phyloP scores from a whole-genome alignment of 1,140 invertebrate species.

The Diuraphis noxia region DNA sequence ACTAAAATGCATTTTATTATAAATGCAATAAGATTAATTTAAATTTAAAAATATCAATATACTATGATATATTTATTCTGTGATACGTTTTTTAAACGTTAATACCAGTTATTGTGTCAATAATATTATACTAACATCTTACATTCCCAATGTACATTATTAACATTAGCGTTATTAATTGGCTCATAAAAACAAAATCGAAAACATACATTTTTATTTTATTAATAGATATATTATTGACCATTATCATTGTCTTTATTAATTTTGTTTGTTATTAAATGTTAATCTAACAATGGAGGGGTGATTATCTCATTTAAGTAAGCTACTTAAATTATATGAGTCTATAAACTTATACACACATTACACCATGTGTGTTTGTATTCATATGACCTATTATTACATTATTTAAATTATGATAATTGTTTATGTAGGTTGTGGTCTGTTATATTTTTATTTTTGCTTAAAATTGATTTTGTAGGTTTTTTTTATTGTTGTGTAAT shows the following conservation, averaged over 20 bases:
- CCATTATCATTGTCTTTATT: background rate
- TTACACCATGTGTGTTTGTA: background rate
- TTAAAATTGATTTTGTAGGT: conserved; percentile 25
- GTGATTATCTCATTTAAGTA: conserved; percentile 26
- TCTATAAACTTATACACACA: background rate
- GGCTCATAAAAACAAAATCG: background rate
- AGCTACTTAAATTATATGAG: background rate
- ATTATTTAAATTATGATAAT: background rate
- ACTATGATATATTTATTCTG: background rate
- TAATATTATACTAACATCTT: background rate
- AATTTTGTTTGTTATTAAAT: background rate
- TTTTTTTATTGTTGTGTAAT: conserved; percentile 19
- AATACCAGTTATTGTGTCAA: conserved; percentile 2
- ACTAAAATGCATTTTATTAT: background rate
- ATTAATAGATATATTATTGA: background rate
- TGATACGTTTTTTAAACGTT: conserved; percentile 19
- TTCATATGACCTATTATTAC: background rate
- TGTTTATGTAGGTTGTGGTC: conserved; percentile 29
- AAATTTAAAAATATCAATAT: background rate
- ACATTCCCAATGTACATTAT: conserved; percentile 33
- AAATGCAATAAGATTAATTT: background rate
- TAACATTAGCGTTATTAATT: background rate
- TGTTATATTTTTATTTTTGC: conserved; percentile 39
- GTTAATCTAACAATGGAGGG: background rate
- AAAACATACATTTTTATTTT: conserved; percentile 9